Conservation (phyloP, 1,140 invertebrate genomes). For the Chrysopa pallens region DNA sequence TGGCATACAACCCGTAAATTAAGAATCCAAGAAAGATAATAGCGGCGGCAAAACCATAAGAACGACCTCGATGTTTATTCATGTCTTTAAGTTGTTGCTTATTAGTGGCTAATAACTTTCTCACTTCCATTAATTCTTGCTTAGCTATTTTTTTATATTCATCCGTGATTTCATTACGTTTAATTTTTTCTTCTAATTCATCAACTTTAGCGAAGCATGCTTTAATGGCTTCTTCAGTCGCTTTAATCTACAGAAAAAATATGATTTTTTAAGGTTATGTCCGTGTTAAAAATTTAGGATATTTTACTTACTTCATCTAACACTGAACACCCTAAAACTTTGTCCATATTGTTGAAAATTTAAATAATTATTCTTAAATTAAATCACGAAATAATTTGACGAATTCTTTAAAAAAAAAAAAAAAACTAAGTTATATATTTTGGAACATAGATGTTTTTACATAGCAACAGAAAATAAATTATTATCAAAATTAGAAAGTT, state of each 20-base stretch:
- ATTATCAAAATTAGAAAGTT: too few relatives aligned
- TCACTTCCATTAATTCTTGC: slow-evolving; percentile 9
- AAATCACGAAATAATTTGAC: too few relatives aligned
- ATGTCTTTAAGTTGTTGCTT: slow-evolving; percentile 5
- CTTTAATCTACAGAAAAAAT: slow-evolving; percentile 17
- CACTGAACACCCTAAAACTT: too few relatives aligned
- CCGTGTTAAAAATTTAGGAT: too few relatives aligned
- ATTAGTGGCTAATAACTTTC: slow-evolving; percentile 7
- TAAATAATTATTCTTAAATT: too few relatives aligned
- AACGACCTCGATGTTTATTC: slow-evolving; percentile 8
- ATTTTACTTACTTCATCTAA: too few relatives aligned
- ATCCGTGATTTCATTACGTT: slow-evolving; percentile 7
- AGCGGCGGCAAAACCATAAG: slow-evolving; percentile 6
- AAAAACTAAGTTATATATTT: too few relatives aligned
- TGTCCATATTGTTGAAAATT: too few relatives aligned
- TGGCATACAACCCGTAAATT: slow-evolving; percentile 10
- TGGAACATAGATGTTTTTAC: too few relatives aligned
- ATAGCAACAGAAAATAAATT: too few relatives aligned
- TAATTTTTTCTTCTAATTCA: slow-evolving; percentile 18
- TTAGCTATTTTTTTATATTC: slow-evolving; percentile 4
- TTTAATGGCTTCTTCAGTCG: slow-evolving; percentile 19
- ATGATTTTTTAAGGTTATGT: not conserved
- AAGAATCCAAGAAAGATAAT: slow-evolving; percentile 9
- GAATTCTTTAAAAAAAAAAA: too few relatives aligned
- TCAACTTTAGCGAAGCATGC: slow-evolving; percentile 16